Conservation (phyloP, 2,113 vertebrate species). For the Sminthopsis crassicaudata region DNA sequence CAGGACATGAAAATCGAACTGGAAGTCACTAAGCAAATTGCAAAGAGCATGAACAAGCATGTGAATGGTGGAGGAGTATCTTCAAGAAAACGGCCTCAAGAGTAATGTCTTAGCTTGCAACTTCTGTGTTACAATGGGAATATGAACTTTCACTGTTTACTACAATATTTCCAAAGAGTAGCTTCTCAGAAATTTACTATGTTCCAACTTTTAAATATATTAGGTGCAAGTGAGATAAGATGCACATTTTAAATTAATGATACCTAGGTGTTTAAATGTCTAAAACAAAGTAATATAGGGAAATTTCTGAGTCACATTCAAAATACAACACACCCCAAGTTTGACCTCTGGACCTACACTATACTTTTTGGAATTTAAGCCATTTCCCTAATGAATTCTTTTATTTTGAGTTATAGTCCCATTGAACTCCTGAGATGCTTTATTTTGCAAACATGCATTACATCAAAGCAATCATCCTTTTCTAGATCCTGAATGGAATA, state of each 20-base stretch:
- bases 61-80: background rate
- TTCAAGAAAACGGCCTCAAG: slow-evolving; percentile 41
- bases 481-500: background rate
- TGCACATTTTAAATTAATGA: slow-evolving; percentile 69
- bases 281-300: slow-evolving; percentile 58
- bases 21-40: background rate
- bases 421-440: slow-evolving; percentile 42
- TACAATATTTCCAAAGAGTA: slow-evolving; percentile 13
- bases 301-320: slow-evolving; percentile 56
- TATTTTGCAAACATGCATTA: slow-evolving; percentile 58
- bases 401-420: slow-evolving; percentile 62
- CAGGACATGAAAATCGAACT: no score
- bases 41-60: background rate
- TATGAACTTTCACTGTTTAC: slow-evolving; percentile 59
- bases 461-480: slow-evolving; percentile 54
- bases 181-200: slow-evolving; percentile 41
- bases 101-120: slow-evolving; percentile 28
- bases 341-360: slow-evolving; percentile 53
- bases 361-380: slow-evolving; percentile 68
- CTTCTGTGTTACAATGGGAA: slow-evolving; percentile 54
- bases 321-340: slow-evolving; percentile 65
- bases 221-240: slow-evolving; percentile 51
- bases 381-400: slow-evolving; percentile 35
- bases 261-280: slow-evolving; percentile 39
- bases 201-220: slow-evolving; percentile 10